Evolutionary conservation across 2,888 invertebrate genomes (phyloP).

Genomic region (Agonopterix heracliana): DNA sequence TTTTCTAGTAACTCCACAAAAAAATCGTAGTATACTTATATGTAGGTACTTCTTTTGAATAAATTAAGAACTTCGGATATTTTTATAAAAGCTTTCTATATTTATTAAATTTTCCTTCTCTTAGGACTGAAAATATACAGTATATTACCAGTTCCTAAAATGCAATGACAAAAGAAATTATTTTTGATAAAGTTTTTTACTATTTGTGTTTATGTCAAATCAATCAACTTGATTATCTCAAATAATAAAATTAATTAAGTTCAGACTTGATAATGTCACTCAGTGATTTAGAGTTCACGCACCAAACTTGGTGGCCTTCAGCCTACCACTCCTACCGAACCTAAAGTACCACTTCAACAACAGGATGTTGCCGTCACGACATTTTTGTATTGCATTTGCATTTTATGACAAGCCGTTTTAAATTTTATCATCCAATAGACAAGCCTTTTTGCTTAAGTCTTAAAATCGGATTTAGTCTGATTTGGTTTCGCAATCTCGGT

Average conservation of each 20-base stretch:
- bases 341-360: constrained; percentile 34
- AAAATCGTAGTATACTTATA: too few species aligned
- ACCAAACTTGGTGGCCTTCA: constrained; percentile 54
- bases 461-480: constrained; percentile 1
- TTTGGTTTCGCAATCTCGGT: neutral
- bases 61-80: too few species aligned
- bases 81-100: too few species aligned
- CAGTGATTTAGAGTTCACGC: constrained; percentile 26
- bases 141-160: too few species aligned
- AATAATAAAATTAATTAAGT: neutral
- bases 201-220: too few species aligned
- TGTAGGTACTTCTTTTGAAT: too few species aligned
- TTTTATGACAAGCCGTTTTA: constrained; percentile 13
- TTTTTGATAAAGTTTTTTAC: too few species aligned
- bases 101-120: too few species aligned
- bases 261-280: neutral
- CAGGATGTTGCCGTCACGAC: constrained; percentile 56
- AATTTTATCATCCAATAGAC: neutral
- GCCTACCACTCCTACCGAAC: constrained; percentile 47
- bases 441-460: constrained; percentile 1
- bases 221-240: neutral
- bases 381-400: constrained; percentile 47
- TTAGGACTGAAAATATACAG: too few species aligned
- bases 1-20: too few species aligned
- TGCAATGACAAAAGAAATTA: too few species aligned